These are phyloP conservation scores for Pygmarrhopalites habei DNA, from an alignment of 1,140 invertebrate genomes.

Conservation along the genomic window DNA sequence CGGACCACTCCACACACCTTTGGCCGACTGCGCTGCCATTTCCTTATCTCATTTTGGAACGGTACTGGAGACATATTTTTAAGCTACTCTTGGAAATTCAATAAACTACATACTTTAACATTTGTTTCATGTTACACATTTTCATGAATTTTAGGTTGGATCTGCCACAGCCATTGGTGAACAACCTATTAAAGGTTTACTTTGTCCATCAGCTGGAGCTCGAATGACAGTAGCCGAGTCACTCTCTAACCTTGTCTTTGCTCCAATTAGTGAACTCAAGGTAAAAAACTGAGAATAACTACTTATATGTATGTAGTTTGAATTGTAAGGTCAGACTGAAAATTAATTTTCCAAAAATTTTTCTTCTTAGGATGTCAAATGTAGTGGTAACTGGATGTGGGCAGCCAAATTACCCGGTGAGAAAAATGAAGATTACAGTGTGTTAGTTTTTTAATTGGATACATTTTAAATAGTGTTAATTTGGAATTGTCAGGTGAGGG, in stretches of 20 bases:
- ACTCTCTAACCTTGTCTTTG: conserved; percentile 91
- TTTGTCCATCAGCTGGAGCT: conserved; percentile 73
- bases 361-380: conserved; percentile 72
- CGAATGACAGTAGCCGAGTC: conserved; percentile 90
- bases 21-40: conserved; percentile 90
- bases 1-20: conserved; percentile 86
- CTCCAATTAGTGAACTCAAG: conserved; percentile 69
- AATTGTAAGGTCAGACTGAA: no score
- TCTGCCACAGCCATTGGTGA: conserved; percentile 92
- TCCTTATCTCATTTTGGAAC: conserved; percentile 61
- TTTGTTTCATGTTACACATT: background rate
- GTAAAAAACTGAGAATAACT: conserved; percentile 47
- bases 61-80: conserved; percentile 7
- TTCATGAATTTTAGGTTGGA: conserved; percentile 55
- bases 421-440: no score
- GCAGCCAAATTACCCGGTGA: conserved; percentile 83
- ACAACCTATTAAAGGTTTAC: conserved; percentile 87
- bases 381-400: conserved; percentile 99
- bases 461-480: no score
- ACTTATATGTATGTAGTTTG: no score
- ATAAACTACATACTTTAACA: no score
- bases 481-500: no score
- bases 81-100: conserved; percentile 29
- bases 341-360: no score
- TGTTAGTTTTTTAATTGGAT: no score